A percentile compares a stretch with the other conserved stretches of the same genome.
Evolutionary conservation across 2,888 invertebrate genomes (phyloP).

Genomic region (Volucella inanis): DNA sequence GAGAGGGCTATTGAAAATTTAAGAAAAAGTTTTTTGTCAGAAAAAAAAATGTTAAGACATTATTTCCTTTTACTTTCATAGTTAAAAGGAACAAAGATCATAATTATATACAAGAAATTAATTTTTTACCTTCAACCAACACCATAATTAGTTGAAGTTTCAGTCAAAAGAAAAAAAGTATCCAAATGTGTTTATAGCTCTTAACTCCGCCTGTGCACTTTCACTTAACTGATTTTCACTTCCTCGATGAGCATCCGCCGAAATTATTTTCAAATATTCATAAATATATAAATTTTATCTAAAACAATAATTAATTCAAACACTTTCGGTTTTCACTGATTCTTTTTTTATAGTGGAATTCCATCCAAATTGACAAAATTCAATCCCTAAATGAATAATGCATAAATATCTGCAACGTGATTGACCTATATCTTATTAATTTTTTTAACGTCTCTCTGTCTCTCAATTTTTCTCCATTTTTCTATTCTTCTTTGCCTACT

Average conservation of each 20-base stretch:
- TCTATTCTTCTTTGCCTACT: background rate
- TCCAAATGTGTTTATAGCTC: background rate
- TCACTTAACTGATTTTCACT: slow-evolving; percentile 28
- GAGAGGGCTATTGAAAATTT: too few relatives aligned
- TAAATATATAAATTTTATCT: background rate
- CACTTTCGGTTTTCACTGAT: slow-evolving; percentile 56
- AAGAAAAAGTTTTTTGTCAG: too few relatives aligned
- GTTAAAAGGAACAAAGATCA: too few relatives aligned
- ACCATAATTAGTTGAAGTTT: too few relatives aligned
- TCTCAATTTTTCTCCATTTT: background rate
- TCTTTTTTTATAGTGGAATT: slow-evolving; percentile 24
- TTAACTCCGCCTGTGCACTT: slow-evolving; percentile 1
- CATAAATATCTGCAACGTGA: slow-evolving; percentile 39
- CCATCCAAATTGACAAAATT: slow-evolving; percentile 41
- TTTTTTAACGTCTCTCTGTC: slow-evolving; percentile 2
- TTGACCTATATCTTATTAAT: slow-evolving; percentile 44
- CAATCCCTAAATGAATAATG: slow-evolving; percentile 32
- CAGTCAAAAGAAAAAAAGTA: slow-evolving; percentile 9
- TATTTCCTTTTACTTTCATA: too few relatives aligned
- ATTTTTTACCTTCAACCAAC: too few relatives aligned
- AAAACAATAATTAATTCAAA: slow-evolving; percentile 25
- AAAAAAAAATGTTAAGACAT: too few relatives aligned
- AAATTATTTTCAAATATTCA: background rate
- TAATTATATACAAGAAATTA: too few relatives aligned
- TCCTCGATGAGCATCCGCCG: background rate